Evolutionary conservation across 2,113 vertebrate genomes (phyloP).

Genomic region (Silurus asotus): DNA sequence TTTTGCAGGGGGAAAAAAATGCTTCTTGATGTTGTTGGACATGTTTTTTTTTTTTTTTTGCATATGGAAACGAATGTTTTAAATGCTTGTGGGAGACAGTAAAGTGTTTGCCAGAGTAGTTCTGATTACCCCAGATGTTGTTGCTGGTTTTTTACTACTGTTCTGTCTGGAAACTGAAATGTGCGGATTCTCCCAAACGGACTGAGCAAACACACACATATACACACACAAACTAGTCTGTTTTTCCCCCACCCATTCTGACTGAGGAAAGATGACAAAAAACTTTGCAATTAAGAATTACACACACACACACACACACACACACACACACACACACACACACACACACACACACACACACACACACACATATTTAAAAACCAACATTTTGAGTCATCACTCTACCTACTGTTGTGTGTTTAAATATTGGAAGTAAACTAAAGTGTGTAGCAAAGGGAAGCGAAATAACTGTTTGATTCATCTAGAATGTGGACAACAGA

Average conservation of each 20-base stretch:
- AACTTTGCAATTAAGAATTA: slow-evolving; percentile 53
- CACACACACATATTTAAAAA: background rate
- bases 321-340: slow-evolving; percentile 1
- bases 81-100: slow-evolving; percentile 52
- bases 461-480: background rate
- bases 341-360: background rate
- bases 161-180: slow-evolving; percentile 56
- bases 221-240: background rate
- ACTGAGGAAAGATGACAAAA: slow-evolving; percentile 50
- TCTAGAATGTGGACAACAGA: background rate
- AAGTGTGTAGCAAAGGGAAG: background rate
- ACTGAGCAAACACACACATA: slow-evolving; percentile 29
- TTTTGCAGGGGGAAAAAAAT: slow-evolving; percentile 38
- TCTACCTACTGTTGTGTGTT: background rate
- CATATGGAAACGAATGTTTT: slow-evolving; percentile 52
- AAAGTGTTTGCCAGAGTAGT: slow-evolving; percentile 54
- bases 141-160: slow-evolving; percentile 52
- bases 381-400: too few relatives aligned
- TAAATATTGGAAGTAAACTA: background rate
- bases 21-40: slow-evolving; percentile 47
- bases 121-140: slow-evolving; percentile 59
- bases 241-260: slow-evolving; percentile 47
- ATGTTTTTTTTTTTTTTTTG: slow-evolving; percentile 22
- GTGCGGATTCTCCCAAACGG: slow-evolving; percentile 52
- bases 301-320: background rate